Evolutionary conservation across 2,888 invertebrate species (phyloP), one percentile per base, ranked within the genome.

Genomic region (Temnothorax ravouxi): DNA sequence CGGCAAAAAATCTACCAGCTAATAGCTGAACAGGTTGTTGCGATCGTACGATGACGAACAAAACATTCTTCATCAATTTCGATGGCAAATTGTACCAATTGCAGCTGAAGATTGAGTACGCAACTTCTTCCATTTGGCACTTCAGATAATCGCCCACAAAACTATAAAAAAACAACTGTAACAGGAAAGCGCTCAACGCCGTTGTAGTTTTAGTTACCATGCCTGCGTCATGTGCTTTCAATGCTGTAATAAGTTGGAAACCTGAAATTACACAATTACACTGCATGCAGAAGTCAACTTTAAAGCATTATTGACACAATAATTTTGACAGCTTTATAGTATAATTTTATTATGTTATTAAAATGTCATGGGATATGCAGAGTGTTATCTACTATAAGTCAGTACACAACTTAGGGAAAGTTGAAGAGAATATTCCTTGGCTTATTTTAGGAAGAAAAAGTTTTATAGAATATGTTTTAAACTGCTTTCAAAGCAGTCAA

Each of bases 1-100:
- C 82, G 44, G 84, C 80, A 71, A 90, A 85, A 76, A 87, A 89
- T 76, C 84, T 87, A 21, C 89, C 90, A 15, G 86, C 89, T 34
- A 87, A 80, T 5, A 89, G 25, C 61, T 86, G 84, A 18, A 89
- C 83, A 13, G 89, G 88, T 25, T 85, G 71, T 56, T 90, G 87
- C 2, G 87, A 84, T 41, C 90, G 76, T 86, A 90, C 88, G 88
- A 91, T 89, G 11, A 90, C 81, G 62, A 91, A 89, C 18, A 87
- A 62, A 9, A 91, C 47, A 64, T 90, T 85, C 64, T 79, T 88
- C 21, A 86, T 83, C 34, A 89, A 21, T 21, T 74, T 25, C 6
- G 62, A 29, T 3, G 90, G 90, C 52, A 91, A 80, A 11, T 88
- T 59, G 44, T 87, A 87, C 90, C 90, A 79, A 47, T 44, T 18